A percentile compares a stretch with the other conserved stretches of the same genome.
Conservation (phyloP, 2,113 vertebrate genomes). For the Channa maculata region DNA sequence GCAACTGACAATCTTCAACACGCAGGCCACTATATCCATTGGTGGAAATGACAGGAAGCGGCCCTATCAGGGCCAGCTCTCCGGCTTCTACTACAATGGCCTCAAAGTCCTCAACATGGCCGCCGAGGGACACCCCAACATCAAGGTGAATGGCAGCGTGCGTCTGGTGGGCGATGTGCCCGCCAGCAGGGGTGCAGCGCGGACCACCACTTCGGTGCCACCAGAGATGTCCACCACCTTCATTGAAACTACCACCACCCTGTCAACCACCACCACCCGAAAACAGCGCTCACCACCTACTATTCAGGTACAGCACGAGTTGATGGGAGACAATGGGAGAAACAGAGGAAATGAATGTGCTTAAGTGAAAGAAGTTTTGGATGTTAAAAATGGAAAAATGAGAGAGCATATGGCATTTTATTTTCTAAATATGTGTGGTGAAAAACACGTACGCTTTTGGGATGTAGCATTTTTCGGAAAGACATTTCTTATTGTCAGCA, state of each 20-base stretch:
- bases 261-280: conserved; percentile 96
- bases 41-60: conserved; percentile 95
- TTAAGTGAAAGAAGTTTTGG: background rate
- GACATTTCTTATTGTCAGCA: too few species aligned
- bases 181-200: conserved; percentile 88
- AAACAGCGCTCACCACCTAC: conserved; percentile 95
- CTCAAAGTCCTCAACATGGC: conserved; percentile 99
- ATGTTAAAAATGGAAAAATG: background rate
- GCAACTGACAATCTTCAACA: conserved; percentile 99
- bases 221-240: conserved; percentile 98
- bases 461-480: too few species aligned
- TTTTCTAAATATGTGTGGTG: too few species aligned
- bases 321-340: background rate
- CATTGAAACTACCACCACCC: conserved; percentile 97
- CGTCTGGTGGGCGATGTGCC: conserved; percentile 95
- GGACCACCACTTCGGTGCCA: conserved; percentile 93
- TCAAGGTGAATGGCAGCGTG: conserved; percentile 96
- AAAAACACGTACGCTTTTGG: too few species aligned
- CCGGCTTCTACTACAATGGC: conserved; percentile 98
- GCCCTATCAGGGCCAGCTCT: conserved; percentile 98
- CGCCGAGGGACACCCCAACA: conserved; percentile 93
- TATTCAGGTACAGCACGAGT: conserved; percentile 86
- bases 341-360: background rate
- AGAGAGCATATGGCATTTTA: too few species aligned
- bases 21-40: conserved; percentile 97